phyloP scores from a whole-genome alignment of 2,888 invertebrate species.

The Nymphalis polychloros region DNA sequence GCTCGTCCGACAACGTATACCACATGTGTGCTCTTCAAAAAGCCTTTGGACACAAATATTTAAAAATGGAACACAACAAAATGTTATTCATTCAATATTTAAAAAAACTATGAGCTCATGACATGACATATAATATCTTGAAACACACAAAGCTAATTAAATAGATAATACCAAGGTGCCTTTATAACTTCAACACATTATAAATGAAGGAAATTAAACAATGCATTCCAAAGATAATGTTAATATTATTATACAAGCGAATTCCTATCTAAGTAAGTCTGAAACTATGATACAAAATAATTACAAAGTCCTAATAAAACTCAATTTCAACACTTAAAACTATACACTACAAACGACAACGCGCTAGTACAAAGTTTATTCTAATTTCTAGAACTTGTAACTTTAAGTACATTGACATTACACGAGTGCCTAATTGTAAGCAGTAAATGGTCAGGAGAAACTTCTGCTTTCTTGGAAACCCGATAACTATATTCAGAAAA shows the following conservation, averaged over 20 bases:
- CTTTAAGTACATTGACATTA: slow-evolving; percentile 9
- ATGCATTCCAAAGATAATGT: background rate
- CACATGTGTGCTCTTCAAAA: too few relatives aligned
- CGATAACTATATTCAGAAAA: too few relatives aligned
- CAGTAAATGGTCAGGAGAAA: background rate
- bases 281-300: slow-evolving; percentile 21
- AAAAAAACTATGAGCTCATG: too few relatives aligned
- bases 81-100: too few relatives aligned
- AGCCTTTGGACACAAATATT: too few relatives aligned
- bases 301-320: slow-evolving; percentile 22
- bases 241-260: slow-evolving; percentile 3
- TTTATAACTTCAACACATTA: background rate
- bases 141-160: background rate
- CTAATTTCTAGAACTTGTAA: slow-evolving; percentile 22
- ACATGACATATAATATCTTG: background rate
- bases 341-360: slow-evolving; percentile 12
- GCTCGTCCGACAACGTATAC: too few relatives aligned
- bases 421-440: slow-evolving; percentile 10
- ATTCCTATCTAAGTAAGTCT: slow-evolving; percentile 3
- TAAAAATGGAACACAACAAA: too few relatives aligned
- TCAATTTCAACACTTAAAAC: slow-evolving; percentile 27
- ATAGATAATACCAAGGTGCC: background rate
- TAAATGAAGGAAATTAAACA: background rate
- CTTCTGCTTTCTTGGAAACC: background rate
- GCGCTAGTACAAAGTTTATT: slow-evolving; percentile 11